These are phyloP conservation scores for Fukomys damarensis DNA, from an alignment of 2,113 vertebrate species.

Conservation along the genomic window DNA sequence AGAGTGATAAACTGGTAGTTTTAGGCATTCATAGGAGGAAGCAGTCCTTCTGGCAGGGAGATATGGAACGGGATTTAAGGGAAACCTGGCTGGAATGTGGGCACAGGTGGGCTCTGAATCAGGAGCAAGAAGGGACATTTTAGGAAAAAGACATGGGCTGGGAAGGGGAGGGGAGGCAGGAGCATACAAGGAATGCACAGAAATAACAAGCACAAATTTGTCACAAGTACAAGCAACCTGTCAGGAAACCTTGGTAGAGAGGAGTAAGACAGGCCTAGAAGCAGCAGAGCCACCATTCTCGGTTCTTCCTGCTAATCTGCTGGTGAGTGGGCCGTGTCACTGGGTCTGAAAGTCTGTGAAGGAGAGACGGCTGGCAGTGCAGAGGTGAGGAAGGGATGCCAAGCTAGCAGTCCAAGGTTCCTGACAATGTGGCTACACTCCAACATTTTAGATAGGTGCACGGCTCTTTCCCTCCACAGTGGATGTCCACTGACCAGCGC, in stretches of 20 bases:
- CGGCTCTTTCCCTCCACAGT: neutral
- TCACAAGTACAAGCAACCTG: neutral
- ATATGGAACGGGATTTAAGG: fast-evolving
- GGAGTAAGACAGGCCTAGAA: neutral
- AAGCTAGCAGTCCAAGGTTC: neutral
- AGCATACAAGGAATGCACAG: neutral
- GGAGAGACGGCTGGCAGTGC: neutral
- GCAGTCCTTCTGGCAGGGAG: neutral
- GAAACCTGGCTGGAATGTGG: neutral
- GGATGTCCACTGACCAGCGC: fast-evolving
- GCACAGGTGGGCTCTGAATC: neutral
- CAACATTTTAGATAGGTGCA: neutral
- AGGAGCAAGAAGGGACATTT: too few species aligned
- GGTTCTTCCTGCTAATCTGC: neutral
- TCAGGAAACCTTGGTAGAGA: neutral
- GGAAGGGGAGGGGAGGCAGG: neutral
- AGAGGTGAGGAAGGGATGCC: neutral
- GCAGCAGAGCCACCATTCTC: neutral
- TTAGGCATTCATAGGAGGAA: neutral
- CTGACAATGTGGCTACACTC: neutral
- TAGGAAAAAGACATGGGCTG: neutral
- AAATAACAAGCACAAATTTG: neutral
- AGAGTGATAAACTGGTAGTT: neutral
- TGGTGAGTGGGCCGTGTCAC: neutral
- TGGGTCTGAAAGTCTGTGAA: neutral